phyloP scores from a whole-genome alignment of 2,888 invertebrate species.

The Entomobrya multifasciata region DNA sequence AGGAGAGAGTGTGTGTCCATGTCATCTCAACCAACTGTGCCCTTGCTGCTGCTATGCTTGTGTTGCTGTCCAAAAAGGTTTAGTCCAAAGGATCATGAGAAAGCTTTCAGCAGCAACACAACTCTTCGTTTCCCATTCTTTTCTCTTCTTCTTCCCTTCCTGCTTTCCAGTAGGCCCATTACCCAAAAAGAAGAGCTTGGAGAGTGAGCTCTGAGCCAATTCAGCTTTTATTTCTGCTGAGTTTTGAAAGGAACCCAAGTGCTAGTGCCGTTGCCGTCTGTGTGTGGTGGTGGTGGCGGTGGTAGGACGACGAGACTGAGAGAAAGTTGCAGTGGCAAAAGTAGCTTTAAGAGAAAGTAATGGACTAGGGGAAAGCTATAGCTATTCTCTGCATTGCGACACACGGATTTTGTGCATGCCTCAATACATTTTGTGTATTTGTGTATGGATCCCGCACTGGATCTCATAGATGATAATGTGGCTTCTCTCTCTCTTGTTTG shows the following conservation, averaged over 20 bases:
- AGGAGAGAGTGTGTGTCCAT: constrained; percentile 2
- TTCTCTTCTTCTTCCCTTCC: constrained; percentile 29
- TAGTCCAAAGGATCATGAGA: constrained; percentile 60
- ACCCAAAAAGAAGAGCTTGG: constrained; percentile 35
- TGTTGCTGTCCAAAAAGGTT: constrained; percentile 35
- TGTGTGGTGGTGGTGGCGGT: background rate
- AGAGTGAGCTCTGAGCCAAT: constrained; percentile 61
- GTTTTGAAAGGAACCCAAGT: constrained; percentile 39
- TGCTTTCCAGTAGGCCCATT: constrained; percentile 52
- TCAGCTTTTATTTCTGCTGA: constrained; percentile 69
- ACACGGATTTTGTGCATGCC: constrained; percentile 75
- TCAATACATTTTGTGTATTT: constrained; percentile 66
- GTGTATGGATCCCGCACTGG: constrained; percentile 59
- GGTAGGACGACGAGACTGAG: constrained; percentile 9
- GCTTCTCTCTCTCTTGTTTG: background rate
- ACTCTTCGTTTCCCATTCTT: constrained; percentile 54
- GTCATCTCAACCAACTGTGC: constrained; percentile 39
- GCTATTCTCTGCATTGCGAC: constrained; percentile 75
- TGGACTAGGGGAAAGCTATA: constrained; percentile 70
- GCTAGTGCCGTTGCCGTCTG: constrained; percentile 2
- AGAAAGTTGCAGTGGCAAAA: constrained; percentile 24
- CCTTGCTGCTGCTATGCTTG: constrained; percentile 1
- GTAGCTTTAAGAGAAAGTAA: constrained; percentile 58
- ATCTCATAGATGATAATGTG: constrained; percentile 41
- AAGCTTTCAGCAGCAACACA: constrained; percentile 66